Evolutionary conservation across 2,888 invertebrate species (phyloP).

Genomic region (Sphaeridia pumilis): DNA sequence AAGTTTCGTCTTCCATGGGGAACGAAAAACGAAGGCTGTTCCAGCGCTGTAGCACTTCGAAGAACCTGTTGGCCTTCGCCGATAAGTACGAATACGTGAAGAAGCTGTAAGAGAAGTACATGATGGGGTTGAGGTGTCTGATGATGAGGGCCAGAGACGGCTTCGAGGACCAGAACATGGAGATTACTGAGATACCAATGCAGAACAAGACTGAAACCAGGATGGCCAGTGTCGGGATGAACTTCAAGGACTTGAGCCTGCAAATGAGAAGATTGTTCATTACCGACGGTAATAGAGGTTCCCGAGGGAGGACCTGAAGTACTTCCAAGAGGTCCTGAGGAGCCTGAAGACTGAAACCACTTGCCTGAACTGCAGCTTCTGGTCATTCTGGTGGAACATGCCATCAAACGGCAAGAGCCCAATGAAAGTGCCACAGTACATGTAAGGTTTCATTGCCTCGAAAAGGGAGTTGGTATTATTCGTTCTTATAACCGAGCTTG

Average conservation of each 20-base stretch:
- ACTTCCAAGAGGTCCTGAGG: too few relatives aligned
- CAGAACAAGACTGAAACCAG: background rate
- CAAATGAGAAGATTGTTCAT: too few relatives aligned
- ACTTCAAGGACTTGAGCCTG: background rate
- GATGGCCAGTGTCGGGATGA: background rate
- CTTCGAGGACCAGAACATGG: background rate
- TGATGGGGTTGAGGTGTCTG: slow-evolving; percentile 3
- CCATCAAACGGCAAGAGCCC: background rate
- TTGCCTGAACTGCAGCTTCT: background rate
- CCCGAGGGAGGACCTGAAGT: too few relatives aligned
- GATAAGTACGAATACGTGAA: slow-evolving; percentile 7
- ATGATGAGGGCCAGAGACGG: background rate
- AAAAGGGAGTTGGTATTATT: background rate
- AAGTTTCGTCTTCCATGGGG: background rate
- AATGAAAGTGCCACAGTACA: background rate
- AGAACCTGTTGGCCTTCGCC: background rate
- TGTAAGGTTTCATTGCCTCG: background rate
- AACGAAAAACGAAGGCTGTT: background rate
- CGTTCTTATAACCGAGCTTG: background rate
- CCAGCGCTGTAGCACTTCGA: background rate
- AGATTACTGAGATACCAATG: background rate
- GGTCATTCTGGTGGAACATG: background rate
- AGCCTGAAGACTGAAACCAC: background rate
- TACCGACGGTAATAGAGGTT: too few relatives aligned
- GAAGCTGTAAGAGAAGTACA: slow-evolving; percentile 3